Evolutionary conservation across 2,888 invertebrate genomes (phyloP).

Genomic region (Cremastobaeus sp.): DNA sequence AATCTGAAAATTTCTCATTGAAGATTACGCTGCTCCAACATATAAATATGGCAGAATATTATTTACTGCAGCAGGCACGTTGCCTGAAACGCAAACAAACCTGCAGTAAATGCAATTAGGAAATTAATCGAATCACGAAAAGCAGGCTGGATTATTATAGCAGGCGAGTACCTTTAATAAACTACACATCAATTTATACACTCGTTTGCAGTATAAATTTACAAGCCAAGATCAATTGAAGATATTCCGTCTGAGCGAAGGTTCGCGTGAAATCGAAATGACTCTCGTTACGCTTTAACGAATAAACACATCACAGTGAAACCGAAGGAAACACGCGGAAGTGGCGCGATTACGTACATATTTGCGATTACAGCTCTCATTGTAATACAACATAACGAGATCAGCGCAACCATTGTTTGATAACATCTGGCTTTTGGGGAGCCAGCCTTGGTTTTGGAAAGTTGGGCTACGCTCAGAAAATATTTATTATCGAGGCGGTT

Average conservation of each 20-base stretch:
- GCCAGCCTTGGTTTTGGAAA: conserved; percentile 39
- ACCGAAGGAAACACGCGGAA: conserved; percentile 40
- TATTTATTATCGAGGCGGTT: neutral
- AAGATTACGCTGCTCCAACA: too few species aligned
- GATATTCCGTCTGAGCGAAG: too few species aligned
- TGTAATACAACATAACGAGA: conserved; percentile 49
- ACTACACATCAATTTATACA: too few species aligned
- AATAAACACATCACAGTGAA: conserved; percentile 38
- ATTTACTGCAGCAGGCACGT: too few species aligned
- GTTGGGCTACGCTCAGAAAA: conserved; percentile 8
- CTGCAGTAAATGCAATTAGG: conserved; percentile 2
- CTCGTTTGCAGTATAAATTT: too few species aligned
- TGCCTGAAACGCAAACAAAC: conserved; percentile 24
- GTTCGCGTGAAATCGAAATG: conserved; percentile 24
- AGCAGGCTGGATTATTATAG: neutral
- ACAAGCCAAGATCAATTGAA: too few species aligned
- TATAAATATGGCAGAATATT: too few species aligned
- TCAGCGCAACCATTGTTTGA: conserved; percentile 53
- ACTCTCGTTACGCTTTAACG: conserved; percentile 11
- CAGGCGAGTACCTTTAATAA: too few species aligned
- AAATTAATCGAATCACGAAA: conserved; percentile 12
- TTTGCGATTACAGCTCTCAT: conserved; percentile 39
- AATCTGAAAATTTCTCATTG: too few species aligned
- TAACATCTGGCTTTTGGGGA: conserved; percentile 47
- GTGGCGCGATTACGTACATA: conserved; percentile 24